Percentiles rank a stretch among this genome's conserved stretches.
These are phyloP conservation scores for Leuciscus idus DNA, from an alignment of 2,113 vertebrate genomes.

Conservation along the genomic window DNA sequence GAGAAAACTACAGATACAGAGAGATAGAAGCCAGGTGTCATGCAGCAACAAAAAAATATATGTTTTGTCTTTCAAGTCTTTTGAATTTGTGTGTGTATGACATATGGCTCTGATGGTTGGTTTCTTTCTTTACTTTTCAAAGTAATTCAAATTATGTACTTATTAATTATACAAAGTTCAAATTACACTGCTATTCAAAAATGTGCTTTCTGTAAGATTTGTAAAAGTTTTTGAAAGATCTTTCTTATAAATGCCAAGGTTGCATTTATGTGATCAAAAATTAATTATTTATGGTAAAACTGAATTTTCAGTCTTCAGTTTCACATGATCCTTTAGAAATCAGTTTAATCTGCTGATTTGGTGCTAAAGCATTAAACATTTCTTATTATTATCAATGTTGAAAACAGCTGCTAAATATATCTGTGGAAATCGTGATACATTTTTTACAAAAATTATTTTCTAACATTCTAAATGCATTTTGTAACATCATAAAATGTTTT, in stretches of 20 bases:
- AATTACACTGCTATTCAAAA: neutral
- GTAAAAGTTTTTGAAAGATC: neutral
- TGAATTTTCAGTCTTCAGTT: neutral
- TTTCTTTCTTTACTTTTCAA: neutral
- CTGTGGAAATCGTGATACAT: too few species aligned
- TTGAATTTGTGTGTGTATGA: constrained; percentile 20
- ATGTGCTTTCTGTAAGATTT: neutral
- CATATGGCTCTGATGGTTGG: neutral
- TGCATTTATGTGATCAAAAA: too few species aligned
- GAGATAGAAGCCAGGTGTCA: constrained; percentile 23
- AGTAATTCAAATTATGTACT: neutral
- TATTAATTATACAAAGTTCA: neutral
- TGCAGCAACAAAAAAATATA: neutral
- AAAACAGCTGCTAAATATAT: too few species aligned
- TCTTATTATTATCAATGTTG: too few species aligned
- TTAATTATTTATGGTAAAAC: neutral
- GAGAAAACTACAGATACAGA: neutral
- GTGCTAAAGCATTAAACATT: too few species aligned
- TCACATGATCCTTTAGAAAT: neutral
- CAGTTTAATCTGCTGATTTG: neutral
- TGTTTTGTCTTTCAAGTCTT: constrained; percentile 5
- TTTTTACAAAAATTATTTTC: neutral
- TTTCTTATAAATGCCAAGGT: neutral
- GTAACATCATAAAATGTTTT: neutral
- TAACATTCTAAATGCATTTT: neutral